Evolutionary conservation across 2,888 invertebrate genomes (phyloP), one percentile per base, ranked within the genome.

Genomic region (Morpho helenor): DNA sequence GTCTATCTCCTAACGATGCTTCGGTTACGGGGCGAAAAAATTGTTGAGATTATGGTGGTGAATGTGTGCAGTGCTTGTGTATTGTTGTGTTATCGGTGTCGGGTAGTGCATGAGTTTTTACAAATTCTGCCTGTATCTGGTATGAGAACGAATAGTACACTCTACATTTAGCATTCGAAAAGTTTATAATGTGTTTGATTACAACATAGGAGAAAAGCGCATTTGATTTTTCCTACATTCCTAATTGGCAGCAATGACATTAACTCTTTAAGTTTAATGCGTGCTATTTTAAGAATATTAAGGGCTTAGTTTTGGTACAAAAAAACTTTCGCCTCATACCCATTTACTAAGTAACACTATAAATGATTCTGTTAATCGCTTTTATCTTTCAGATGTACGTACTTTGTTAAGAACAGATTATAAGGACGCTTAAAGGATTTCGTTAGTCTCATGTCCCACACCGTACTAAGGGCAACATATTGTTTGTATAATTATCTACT

Each of bases 301-400:
- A 56, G 53, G 51, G 49, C 49, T 51, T 43, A 57, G 60, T 64
- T 23, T 64, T 56, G 60, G 55, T 49, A 52, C 53, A 42, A 46
- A 64, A 62, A 60, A 53, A 61, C 62, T 59, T 61, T 60, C 23
- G 49, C 49, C 43, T 46, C 49, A 50, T 52, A 48, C 54, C 50
- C 54, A 48, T 57, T 42, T 57, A 62, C 57, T 44, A 49, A 57
- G 57, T 49, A 16, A 49, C 45, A 49, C 56, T 43, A 59, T 62
- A 59, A 62, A 59, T 62, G 57, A 62, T 57, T 42, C 39, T n/a
- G 22, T 16, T 60, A 57, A 62, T 62, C 57, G 49, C 51, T 23
- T 47, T 42, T 56, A 52, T 56, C 44, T 48, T 52, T 50, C 43
- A 45, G 39, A 55, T 7, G 8, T 39, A 23, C 45, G 53, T 47